Percentiles rank a stretch among this genome's conserved stretches.
These are phyloP conservation scores for Vanacampus margaritifer DNA, from an alignment of 2,113 vertebrate species.

Conservation along the genomic window DNA sequence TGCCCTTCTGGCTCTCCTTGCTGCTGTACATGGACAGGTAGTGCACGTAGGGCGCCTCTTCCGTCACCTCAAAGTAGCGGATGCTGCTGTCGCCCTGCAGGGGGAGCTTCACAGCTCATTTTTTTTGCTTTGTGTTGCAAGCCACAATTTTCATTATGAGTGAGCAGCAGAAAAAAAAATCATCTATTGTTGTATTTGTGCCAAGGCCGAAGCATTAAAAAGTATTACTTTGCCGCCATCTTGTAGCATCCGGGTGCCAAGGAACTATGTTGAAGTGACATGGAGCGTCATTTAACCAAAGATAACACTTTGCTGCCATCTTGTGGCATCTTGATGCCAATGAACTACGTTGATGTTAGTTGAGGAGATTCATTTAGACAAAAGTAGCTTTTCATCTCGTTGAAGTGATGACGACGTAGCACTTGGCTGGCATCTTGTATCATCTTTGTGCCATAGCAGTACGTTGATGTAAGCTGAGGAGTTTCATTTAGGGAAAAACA, in stretches of 20 bases:
- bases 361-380: too few relatives aligned
- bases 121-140: background rate
- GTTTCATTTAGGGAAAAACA: too few relatives aligned
- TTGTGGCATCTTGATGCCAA: too few relatives aligned
- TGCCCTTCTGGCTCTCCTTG: conserved; percentile 89
- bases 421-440: too few relatives aligned
- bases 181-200: background rate
- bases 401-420: too few relatives aligned
- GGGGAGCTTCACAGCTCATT: background rate
- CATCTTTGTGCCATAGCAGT: too few relatives aligned
- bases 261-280: background rate
- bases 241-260: background rate
- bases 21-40: conserved; percentile 87
- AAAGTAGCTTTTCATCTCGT: too few relatives aligned
- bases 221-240: too few relatives aligned
- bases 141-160: background rate
- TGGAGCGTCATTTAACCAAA: background rate
- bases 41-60: conserved; percentile 84
- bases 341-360: too few relatives aligned
- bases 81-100: conserved; percentile 88
- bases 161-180: background rate
- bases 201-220: background rate
- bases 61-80: conserved; percentile 89
- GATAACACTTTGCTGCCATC: too few relatives aligned
- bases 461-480: too few relatives aligned